phyloP scores from a whole-genome alignment of 1,140 invertebrate species.

The Drosophila sp. region DNA sequence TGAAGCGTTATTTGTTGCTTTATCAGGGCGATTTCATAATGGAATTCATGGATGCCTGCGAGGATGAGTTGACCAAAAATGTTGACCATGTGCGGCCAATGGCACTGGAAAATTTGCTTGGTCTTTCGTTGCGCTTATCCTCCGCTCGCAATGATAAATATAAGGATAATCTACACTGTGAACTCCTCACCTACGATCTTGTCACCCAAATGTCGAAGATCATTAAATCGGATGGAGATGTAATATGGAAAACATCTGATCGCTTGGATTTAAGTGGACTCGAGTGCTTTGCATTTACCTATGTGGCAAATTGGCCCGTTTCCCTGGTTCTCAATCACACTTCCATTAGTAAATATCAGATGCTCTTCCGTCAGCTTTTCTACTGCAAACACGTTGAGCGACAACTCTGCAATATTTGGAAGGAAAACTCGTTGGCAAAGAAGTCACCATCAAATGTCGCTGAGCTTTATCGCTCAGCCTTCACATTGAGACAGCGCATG shows the following conservation, averaged over 20 bases:
- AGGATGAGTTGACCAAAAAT: conserved; percentile 94
- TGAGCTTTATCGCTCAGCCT: conserved; percentile 91
- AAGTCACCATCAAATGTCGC: conserved; percentile 90
- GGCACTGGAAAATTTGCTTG: conserved; percentile 85
- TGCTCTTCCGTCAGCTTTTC: conserved; percentile 98
- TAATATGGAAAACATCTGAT: conserved; percentile 85
- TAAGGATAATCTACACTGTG: conserved; percentile 96
- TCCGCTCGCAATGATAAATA: conserved; percentile 91
- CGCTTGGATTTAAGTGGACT: conserved; percentile 89
- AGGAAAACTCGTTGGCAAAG: conserved; percentile 95
- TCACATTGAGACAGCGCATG: conserved; percentile 97
- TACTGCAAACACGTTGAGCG: conserved; percentile 96
- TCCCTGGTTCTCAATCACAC: conserved; percentile 96
- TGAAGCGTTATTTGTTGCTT: conserved; percentile 97
- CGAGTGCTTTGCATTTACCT: conserved; percentile 97
- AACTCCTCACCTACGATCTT: conserved; percentile 94
- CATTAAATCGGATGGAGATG: conserved; percentile 85
- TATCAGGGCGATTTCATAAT: conserved; percentile 96
- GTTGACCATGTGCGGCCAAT: conserved; percentile 94
- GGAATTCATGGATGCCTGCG: conserved; percentile 97
- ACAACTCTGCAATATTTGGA: conserved; percentile 95
- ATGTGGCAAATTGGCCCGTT: conserved; percentile 97
- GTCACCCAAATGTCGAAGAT: conserved; percentile 96
- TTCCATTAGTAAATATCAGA: conserved; percentile 96
- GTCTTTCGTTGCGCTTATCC: conserved; percentile 73